These are phyloP conservation scores for Amphiprion clarkii DNA, from an alignment of 2,797 vertebrate species.

Conservation along the genomic window DNA sequence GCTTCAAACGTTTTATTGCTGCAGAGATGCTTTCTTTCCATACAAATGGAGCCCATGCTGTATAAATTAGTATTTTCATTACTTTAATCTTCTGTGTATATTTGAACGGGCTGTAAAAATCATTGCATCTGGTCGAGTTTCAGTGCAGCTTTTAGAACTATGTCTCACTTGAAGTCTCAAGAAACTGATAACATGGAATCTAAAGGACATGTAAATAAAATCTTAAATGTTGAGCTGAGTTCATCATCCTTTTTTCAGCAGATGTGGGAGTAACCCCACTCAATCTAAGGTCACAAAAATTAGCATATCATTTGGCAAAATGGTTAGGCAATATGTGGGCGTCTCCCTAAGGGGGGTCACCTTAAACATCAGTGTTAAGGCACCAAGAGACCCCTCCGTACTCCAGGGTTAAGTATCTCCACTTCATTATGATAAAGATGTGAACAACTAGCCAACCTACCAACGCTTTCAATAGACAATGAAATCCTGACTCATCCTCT, in stretches of 20 bases:
- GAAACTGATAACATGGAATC: conserved; percentile 24
- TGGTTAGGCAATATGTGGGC: conserved; percentile 80
- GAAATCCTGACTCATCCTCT: conserved; percentile 69
- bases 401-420: conserved; percentile 86
- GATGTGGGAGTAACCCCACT: conserved; percentile 77
- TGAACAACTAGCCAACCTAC: conserved; percentile 77
- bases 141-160: conserved; percentile 4
- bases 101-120: neutral
- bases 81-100: conserved; percentile 32
- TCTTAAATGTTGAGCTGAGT: conserved; percentile 37
- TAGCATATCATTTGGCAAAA: conserved; percentile 87
- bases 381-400: conserved; percentile 67
- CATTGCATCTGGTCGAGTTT: conserved; percentile 14
- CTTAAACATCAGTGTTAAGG: conserved; percentile 82
- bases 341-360: conserved; percentile 84
- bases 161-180: neutral
- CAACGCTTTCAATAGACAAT: conserved; percentile 77
- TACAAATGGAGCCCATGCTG: conserved; percentile 40
- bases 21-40: conserved; percentile 29
- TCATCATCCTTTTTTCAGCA: conserved; percentile 64
- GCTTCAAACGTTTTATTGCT: conserved; percentile 53
- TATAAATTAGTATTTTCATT: conserved; percentile 37
- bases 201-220: conserved; percentile 43
- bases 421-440: conserved; percentile 89
- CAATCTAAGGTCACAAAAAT: conserved; percentile 84